Base-by-base conservation (phyloP, 1,140 invertebrate species). In the Vollenhovia emeryi region DNA sequence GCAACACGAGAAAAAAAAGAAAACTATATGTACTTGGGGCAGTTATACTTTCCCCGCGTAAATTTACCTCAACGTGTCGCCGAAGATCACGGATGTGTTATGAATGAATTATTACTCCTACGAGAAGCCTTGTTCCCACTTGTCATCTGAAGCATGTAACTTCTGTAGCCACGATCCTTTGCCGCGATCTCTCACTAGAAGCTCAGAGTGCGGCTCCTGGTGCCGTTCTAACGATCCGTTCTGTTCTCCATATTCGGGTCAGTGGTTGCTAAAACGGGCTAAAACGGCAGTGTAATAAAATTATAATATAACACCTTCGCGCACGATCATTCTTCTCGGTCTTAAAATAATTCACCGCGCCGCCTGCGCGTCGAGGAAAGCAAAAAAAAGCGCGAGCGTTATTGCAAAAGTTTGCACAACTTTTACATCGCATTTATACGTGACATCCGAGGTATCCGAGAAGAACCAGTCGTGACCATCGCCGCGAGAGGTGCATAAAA, bases 91-190 rank as follows among this genome's bases (percentile, higher is more conserved):
- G 33, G 21, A 75, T 57, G 36, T n/a, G 30, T 21, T 30, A 66
- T 18, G 43, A 79, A 79, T 68, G 60, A 79, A 66, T 36, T 79
- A 66, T 36, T 79, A 68, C 60, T 79, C 75, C 75, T 79, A 79
- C 75, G 27, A 36, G 15, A 78, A 66, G n/a, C 43, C 27, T 78
- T 36, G 27, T 64, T 66, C 27, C 75, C 30, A 50, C 60, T 36
- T 36, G 43, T 78, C 11, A 45, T 66, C 75, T 33, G n/a, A 62
- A 21, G 57, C 24, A 40, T 30, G 57, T 43, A 48, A 66, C 45
- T 66, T 48, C n/a, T 64, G 18, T 8, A 57, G 24, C 36, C 7
- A 36, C 30, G 21, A 66, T 64, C 13, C 57, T 33, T 8, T 9
- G 40, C 43, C 27, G 11, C 24, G 36, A 48, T 57, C n/a, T 33